Percentiles rank a stretch among this genome's conserved stretches.
Evolutionary conservation across 2,797 vertebrate genomes (phyloP).

Genomic region (Melanotaenia maccullochi): DNA sequence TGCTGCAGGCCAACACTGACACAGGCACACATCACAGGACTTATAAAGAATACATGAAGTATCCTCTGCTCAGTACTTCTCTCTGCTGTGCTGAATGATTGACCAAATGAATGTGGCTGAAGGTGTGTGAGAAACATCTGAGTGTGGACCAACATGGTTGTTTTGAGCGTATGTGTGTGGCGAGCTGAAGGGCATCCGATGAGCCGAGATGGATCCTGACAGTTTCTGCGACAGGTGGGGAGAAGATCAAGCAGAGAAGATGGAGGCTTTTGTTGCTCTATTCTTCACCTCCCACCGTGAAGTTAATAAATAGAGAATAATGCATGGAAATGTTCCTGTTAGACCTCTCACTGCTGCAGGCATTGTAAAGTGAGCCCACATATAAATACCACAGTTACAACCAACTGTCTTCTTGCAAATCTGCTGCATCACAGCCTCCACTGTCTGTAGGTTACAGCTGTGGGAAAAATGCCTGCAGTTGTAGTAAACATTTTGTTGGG

Average conservation of each 20-base stretch:
- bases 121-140: not conserved
- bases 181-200: constrained; percentile 1
- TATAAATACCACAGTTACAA: constrained; percentile 6
- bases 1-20: constrained; percentile 14
- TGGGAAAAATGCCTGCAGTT: not conserved
- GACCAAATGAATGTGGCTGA: constrained; percentile 21
- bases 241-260: constrained; percentile 67
- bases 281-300: constrained; percentile 58
- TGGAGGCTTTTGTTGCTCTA: constrained; percentile 54
- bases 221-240: constrained; percentile 39
- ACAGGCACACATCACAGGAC: constrained; percentile 19
- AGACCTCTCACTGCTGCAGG: constrained; percentile 23
- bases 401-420: not conserved
- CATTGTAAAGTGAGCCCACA: not conserved
- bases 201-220: constrained; percentile 52
- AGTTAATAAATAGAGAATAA: constrained; percentile 31
- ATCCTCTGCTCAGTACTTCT: constrained; percentile 20
- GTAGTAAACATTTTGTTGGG: no score
- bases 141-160: not conserved
- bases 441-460: not conserved
- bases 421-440: not conserved
- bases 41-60: constrained; percentile 58
- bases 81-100: constrained; percentile 39
- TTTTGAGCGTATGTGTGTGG: constrained; percentile 3
- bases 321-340: constrained; percentile 14